Percentiles rank a stretch among this genome's conserved stretches.
Evolutionary conservation across 92 coral and sea anemone species (phyloP).

Genomic region (Virgularia gustaviana): DNA sequence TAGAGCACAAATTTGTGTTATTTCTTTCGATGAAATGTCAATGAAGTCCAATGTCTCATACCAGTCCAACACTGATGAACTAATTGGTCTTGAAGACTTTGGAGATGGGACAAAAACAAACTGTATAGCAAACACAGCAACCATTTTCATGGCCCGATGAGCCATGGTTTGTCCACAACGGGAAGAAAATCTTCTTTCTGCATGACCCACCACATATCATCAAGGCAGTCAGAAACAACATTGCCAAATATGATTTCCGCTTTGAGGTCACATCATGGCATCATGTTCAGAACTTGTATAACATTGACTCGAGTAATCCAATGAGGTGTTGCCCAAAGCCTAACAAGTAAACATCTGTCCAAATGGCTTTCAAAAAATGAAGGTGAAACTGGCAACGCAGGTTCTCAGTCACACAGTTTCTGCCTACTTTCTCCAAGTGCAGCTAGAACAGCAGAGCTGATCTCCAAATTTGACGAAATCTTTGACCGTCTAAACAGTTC

Average conservation of each 20-base stretch:
- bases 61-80: neutral
- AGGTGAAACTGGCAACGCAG: no score
- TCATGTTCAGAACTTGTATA: no score
- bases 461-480: neutral
- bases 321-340: neutral
- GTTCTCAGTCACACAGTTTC: no score
- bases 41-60: neutral
- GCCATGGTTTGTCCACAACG: no score
- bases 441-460: neutral
- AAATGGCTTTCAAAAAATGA: no score
- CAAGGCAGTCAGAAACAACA: neutral
- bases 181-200: no score
- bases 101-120: neutral
- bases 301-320: no score
- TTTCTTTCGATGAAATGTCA: neutral
- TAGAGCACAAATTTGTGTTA: neutral
- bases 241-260: no score
- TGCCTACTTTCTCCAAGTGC: neutral
- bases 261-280: no score
- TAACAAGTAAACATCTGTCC: no score
- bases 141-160: no score
- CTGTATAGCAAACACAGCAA: neutral
- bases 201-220: neutral
- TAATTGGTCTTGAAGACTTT: neutral
- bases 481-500: no score